Percentiles rank a stretch among this genome's conserved stretches.
These are phyloP conservation scores for Rhogogaster chlorosoma DNA, from an alignment of 2,888 invertebrate species.

Conservation along the genomic window DNA sequence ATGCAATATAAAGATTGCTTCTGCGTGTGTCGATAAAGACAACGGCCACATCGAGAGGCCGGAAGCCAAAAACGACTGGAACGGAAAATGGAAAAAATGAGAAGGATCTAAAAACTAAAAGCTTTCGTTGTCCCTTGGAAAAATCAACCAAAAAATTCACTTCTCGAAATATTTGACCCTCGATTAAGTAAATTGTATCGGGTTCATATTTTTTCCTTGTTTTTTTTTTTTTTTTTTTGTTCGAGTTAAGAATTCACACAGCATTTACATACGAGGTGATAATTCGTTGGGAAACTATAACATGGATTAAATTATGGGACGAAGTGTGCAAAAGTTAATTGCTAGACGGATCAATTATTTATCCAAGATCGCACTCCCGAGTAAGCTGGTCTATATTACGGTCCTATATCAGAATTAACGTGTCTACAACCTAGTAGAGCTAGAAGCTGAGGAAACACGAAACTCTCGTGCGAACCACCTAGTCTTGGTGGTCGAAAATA, in stretches of 20 bases:
- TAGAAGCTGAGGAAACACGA: constrained; percentile 28
- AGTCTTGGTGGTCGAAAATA: constrained; percentile 61
- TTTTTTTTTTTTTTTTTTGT: background rate
- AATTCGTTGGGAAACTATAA: background rate
- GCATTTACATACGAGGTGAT: background rate
- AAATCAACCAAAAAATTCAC: constrained; percentile 64
- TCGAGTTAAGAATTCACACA: background rate
- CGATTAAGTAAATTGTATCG: constrained; percentile 58
- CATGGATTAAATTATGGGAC: background rate
- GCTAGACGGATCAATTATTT: constrained; percentile 55
- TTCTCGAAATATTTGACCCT: constrained; percentile 66
- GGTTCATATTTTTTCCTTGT: background rate
- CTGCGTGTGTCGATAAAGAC: constrained; percentile 51
- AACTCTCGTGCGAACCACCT: constrained; percentile 51
- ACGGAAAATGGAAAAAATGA: constrained; percentile 48
- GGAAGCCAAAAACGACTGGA: constrained; percentile 12
- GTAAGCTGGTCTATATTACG: constrained; percentile 43
- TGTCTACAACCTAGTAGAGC: constrained; percentile 13
- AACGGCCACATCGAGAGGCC: constrained; percentile 44
- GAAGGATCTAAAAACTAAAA: constrained; percentile 33
- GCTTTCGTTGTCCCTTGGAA: constrained; percentile 63
- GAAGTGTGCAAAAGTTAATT: constrained; percentile 13
- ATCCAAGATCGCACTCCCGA: constrained; percentile 41
- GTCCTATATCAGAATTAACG: constrained; percentile 48
- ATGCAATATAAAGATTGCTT: constrained; percentile 50